phyloP scores from a whole-genome alignment of 2,113 vertebrate genomes.

The Sinocyclocheilus rhinocerous region DNA sequence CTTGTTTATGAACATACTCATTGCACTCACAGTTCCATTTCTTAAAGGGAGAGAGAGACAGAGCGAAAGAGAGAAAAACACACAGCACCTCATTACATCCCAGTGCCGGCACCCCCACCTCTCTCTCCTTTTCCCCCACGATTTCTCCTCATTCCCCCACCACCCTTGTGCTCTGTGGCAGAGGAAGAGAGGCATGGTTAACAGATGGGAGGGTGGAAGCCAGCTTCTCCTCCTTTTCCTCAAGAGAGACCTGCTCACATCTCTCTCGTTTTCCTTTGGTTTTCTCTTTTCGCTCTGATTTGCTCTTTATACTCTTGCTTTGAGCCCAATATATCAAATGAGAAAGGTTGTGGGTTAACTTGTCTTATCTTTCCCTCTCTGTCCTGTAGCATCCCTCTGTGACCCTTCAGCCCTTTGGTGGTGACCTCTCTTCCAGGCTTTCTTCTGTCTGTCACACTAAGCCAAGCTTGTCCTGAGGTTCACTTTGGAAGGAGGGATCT shows the following conservation, averaged over 20 bases:
- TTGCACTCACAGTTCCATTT: constrained; percentile 77
- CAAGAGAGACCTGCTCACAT: constrained; percentile 75
- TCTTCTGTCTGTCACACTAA: constrained; percentile 65
- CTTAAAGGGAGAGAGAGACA: constrained; percentile 60
- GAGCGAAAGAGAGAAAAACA: background rate
- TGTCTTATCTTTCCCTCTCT: constrained; percentile 58
- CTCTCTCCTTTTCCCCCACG: constrained; percentile 44
- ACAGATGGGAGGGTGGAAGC: constrained; percentile 77
- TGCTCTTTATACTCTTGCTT: constrained; percentile 58
- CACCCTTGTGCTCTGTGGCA: constrained; percentile 55
- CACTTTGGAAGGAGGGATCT: background rate
- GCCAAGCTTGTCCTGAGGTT: constrained; percentile 64
- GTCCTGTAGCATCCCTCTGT: constrained; percentile 67
- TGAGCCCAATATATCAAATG: constrained; percentile 10
- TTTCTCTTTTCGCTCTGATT: constrained; percentile 53
- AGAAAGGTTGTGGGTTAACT: constrained; percentile 22
- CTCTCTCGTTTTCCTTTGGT: constrained; percentile 48
- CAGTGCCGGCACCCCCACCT: constrained; percentile 68
- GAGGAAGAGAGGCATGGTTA: constrained; percentile 73
- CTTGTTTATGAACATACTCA: constrained; percentile 74
- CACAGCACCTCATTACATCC: constrained; percentile 68
- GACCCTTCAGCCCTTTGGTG: constrained; percentile 74
- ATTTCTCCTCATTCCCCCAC: constrained; percentile 53
- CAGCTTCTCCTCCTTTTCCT: constrained; percentile 69
- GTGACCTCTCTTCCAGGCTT: constrained; percentile 66